phyloP scores from a whole-genome alignment of 2,113 vertebrate species.

The Laticauda colubrina region DNA sequence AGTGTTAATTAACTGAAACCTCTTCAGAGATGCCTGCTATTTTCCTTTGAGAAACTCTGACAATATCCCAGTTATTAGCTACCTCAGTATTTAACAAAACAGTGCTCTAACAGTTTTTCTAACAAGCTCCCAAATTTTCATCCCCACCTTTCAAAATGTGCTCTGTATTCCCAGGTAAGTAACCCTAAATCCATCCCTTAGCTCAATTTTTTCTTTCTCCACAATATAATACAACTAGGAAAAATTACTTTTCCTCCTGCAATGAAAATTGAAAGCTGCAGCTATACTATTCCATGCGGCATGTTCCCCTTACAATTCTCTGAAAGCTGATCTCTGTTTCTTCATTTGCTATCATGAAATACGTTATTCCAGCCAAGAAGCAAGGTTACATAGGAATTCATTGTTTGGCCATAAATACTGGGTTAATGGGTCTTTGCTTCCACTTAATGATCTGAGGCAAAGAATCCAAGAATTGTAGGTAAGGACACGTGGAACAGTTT shows the following conservation, averaged over 20 bases:
- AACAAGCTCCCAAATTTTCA: neutral
- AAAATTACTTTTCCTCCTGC: neutral
- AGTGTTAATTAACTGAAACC: neutral
- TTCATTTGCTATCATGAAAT: neutral
- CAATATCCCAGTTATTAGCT: neutral
- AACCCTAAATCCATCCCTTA: neutral
- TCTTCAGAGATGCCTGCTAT: neutral
- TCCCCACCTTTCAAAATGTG: neutral
- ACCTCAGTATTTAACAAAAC: neutral
- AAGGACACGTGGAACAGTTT: neutral
- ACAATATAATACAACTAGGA: neutral
- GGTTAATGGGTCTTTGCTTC: neutral
- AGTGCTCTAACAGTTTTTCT: neutral
- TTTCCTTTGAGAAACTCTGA: constrained; percentile 6
- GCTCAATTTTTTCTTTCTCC: neutral
- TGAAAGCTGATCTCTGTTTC: neutral
- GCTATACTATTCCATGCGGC: neutral
- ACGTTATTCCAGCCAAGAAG: neutral
- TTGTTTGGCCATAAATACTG: neutral
- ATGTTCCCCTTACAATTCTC: neutral
- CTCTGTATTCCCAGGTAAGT: neutral
- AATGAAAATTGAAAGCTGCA: neutral
- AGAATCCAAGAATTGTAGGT: neutral
- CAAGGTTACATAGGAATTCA: neutral
- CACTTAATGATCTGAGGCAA: neutral